Evolutionary conservation across 2,888 invertebrate species (phyloP), one percentile per base, ranked within the genome.

Genomic region (Cerastis rubricosa): DNA sequence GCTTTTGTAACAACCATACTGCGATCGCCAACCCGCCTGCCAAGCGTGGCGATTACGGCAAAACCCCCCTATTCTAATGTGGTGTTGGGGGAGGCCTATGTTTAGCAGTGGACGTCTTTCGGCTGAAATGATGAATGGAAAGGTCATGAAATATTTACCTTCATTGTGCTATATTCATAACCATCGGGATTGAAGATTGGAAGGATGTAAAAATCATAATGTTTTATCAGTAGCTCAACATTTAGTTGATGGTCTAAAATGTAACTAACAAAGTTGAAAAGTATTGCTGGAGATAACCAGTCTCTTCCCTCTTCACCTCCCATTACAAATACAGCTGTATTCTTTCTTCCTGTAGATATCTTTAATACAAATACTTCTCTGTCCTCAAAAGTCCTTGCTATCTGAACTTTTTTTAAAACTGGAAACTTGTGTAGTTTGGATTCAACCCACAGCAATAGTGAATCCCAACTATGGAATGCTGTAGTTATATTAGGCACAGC

Each of bases 141-240:
- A 35, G 35, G 35, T 35, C 2, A 35, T 35, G 35, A 35, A 35
- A 49, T 75, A 49, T 74, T 86, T 90, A 96, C 96, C 90, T 87
- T 74, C 64, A 80, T 85, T 80, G 90, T 90, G 76, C 94, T 95
- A 81, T 90, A 94, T 17, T 85, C 90, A 89, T 95, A 96, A 40
- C 96, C 96, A 93, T 96, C 96, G 75, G 96, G 96, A 89, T 96
- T 96, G n/a, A 94, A 86, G 43, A 95, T 81, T 66, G 96, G 96
- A 11, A 95, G 78, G 76, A 96, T 89, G 84, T 95, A 96, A 80
- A 96, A 92, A 84, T 94, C 93, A 86, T 91, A 95, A 72, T 89
- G 78, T 49, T 91, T 78, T 57, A 87, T 72, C 59, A 95, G 76
- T 59, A 69, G 45, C n/a, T 83, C 78, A 35, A 90, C 70, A 54